Evolutionary conservation across 2,113 vertebrate genomes (phyloP).

Genomic region (Dasyprocta punctata): DNA sequence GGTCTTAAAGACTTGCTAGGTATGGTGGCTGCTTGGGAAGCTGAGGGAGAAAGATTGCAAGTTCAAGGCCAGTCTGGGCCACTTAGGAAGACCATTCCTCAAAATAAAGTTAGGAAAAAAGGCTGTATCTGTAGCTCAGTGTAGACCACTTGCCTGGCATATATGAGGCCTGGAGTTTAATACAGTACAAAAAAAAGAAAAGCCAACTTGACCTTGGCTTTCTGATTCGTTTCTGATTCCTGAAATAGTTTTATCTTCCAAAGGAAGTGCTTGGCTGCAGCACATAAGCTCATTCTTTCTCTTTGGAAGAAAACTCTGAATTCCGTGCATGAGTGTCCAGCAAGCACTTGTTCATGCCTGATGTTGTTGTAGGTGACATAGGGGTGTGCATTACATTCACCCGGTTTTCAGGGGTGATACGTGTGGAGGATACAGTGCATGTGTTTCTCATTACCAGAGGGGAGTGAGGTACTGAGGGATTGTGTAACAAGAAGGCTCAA

Average conservation of each 20-base stretch:
- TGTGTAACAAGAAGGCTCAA: background rate
- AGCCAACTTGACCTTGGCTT: background rate
- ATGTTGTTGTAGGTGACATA: background rate
- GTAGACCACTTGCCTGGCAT: background rate
- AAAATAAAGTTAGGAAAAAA: background rate
- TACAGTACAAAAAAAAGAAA: background rate
- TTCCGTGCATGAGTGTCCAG: accelerated
- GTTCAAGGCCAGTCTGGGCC: background rate
- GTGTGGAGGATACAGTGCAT: background rate
- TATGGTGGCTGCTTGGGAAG: background rate
- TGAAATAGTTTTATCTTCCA: background rate
- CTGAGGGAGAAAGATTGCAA: background rate
- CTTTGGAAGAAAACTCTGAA: background rate
- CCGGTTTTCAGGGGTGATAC: background rate
- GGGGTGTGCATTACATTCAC: background rate
- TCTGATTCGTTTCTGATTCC: background rate
- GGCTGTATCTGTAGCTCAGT: background rate
- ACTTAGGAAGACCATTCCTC: background rate
- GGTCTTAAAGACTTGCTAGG: background rate
- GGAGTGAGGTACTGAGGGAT: background rate
- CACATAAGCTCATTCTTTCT: background rate
- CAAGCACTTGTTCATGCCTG: background rate
- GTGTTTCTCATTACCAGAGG: background rate
- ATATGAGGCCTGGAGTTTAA: background rate
- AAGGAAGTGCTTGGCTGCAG: background rate